These are phyloP conservation scores for Oenanthe melanoleuca DNA, from an alignment of 2,113 vertebrate genomes.

Conservation along the genomic window DNA sequence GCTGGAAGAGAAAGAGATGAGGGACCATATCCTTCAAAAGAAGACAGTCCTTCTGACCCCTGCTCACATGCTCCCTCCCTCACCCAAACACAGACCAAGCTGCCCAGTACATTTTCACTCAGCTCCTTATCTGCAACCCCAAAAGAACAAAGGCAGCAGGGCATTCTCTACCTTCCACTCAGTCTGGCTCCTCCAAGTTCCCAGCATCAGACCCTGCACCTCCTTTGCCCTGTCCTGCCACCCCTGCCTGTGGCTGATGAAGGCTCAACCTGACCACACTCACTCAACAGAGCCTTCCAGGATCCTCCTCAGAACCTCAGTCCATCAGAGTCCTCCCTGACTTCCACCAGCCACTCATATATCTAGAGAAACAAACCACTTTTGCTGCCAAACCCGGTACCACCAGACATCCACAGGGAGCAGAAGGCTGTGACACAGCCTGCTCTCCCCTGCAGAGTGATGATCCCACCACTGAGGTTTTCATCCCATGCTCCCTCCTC, in stretches of 20 bases:
- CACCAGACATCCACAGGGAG: neutral
- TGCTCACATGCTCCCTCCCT: neutral
- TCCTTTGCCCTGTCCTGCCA: neutral
- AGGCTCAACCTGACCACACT: neutral
- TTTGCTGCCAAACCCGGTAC: neutral
- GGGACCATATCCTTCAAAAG: neutral
- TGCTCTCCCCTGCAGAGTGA: neutral
- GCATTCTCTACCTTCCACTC: neutral
- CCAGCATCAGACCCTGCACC: accelerated
- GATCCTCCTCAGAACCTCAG: neutral
- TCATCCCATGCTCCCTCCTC: neutral
- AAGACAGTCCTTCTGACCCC: neutral
- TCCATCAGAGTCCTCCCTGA: neutral
- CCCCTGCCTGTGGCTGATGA: neutral
- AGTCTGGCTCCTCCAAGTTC: neutral
- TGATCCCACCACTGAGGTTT: neutral
- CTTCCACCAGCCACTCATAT: accelerated
- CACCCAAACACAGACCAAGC: neutral
- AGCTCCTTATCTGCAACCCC: neutral
- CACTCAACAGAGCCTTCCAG: neutral
- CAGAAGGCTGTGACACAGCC: neutral
- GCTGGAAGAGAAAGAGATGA: neutral
- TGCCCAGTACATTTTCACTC: neutral
- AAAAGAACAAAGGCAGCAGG: neutral
- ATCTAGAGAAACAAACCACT: neutral